Percentiles rank a stretch among this genome's conserved stretches.
Conservation (phyloP, 2,888 invertebrate species). For the Sarcophaga carnaria region DNA sequence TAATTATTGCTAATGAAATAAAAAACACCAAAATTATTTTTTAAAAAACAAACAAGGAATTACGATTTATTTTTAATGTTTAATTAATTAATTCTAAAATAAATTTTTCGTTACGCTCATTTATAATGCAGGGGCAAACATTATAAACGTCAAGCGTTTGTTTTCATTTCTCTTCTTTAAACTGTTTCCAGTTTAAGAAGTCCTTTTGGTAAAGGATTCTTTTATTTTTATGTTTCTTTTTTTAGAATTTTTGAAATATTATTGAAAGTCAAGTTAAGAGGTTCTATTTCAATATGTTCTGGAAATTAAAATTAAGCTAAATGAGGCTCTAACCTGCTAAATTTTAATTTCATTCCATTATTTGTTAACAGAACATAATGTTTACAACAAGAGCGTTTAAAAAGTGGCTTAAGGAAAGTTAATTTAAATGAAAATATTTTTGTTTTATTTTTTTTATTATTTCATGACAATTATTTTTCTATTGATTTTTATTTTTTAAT, state of each 20-base stretch:
- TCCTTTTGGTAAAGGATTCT: background rate
- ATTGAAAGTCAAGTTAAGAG: too few relatives aligned
- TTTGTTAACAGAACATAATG: too few relatives aligned
- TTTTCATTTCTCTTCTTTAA: conserved; percentile 4
- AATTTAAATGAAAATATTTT: background rate
- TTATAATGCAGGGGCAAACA: conserved; percentile 65
- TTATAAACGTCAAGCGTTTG: conserved; percentile 47
- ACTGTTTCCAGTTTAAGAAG: background rate
- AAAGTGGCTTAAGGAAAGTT: too few relatives aligned
- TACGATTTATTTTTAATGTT: conserved; percentile 23
- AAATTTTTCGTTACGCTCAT: conserved; percentile 13
- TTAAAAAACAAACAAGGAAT: conserved; percentile 10
- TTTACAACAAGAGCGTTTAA: too few relatives aligned
- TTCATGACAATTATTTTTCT: background rate
- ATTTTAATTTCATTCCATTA: too few relatives aligned
- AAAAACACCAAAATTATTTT: conserved; percentile 52
- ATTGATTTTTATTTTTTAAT: background rate
- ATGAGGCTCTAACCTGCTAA: too few relatives aligned
- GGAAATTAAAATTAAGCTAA: too few relatives aligned
- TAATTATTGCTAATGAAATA: conserved; percentile 46
- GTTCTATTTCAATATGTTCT: too few relatives aligned
- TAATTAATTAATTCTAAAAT: conserved; percentile 16
- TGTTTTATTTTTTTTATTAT: background rate
- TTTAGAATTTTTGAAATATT: too few relatives aligned
- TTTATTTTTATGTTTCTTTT: background rate